phyloP scores from a whole-genome alignment of 2,888 invertebrate species.

The Hirtodrosophila histrioides region DNA sequence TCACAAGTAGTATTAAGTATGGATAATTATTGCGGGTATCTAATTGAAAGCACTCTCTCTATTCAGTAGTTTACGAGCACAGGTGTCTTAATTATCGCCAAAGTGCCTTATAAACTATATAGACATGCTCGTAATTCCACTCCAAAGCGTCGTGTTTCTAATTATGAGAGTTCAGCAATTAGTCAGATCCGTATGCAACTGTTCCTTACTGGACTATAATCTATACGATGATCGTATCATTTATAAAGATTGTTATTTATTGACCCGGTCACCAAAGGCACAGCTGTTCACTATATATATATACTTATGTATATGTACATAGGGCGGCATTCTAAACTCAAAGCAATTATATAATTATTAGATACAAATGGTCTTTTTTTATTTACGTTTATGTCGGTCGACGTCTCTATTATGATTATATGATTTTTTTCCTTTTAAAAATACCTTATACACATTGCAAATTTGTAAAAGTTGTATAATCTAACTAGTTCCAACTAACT shows the following conservation, averaged over 20 bases:
- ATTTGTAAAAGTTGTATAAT: too few species aligned
- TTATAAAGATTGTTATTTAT: constrained; percentile 42
- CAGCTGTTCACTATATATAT: constrained; percentile 9
- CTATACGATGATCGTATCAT: neutral
- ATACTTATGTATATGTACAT: too few species aligned
- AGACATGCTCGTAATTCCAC: neutral
- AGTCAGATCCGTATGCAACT: constrained; percentile 13
- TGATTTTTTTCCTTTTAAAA: too few species aligned
- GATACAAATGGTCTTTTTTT: constrained; percentile 33
- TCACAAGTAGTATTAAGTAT: too few species aligned
- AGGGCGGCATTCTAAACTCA: constrained; percentile 14
- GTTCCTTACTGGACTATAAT: neutral
- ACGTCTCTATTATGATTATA: too few species aligned
- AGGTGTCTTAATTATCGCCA: constrained; percentile 44
- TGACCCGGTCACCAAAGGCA: constrained; percentile 32
- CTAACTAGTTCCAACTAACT: too few species aligned
- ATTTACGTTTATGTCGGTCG: constrained; percentile 1
- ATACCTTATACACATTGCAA: too few species aligned
- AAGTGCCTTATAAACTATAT: constrained; percentile 4
- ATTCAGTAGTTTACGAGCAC: constrained; percentile 1
- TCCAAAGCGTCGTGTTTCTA: constrained; percentile 5
- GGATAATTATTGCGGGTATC: constrained; percentile 21
- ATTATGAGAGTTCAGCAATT: constrained; percentile 38
- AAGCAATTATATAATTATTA: constrained; percentile 45
- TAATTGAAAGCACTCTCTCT: constrained; percentile 28